Evolutionary conservation across 2,888 invertebrate genomes (phyloP), one percentile per base, ranked within the genome.

Genomic region (Unio delphinus): DNA sequence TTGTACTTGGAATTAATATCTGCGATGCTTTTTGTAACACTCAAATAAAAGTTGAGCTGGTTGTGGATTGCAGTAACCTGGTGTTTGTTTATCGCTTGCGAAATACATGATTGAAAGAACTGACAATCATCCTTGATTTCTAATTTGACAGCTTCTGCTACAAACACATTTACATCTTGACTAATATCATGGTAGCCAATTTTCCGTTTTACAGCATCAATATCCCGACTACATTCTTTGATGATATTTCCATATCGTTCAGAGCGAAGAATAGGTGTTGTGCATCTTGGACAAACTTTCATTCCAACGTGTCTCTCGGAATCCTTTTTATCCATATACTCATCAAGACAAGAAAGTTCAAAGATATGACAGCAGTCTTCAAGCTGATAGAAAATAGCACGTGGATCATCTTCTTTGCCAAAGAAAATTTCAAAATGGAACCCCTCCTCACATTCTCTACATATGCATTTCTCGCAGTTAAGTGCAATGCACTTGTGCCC

Each of bases 401-500:
- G 91, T 3, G 91, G 91, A 8, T 92, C 92, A 88, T 92, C 91
- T 84, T 92, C 92, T 58, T 73, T 80, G 3, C 92, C 92, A 77
- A 92, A 90, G 56, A 92, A 88, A n/a, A 91, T 77, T 58, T 86
- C 84, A 26, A 73, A 78, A 3, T 77, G 73, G 59, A 74, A 81
- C 8, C 87, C 83, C 30, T 82, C 68, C 65, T 92, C 83, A 89
- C 94, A 94, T n/a, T 86, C 64, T 55, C 91, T 88, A 89, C 94
- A 94, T 30, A 94, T 94, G 87, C 94, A 94, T 20, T 91, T 93
- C 87, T 95, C 94, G 20, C 94, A 94, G 90, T 95, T 95, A 62
- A 93, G 91, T 20, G 94, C 94, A 85, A 93, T 91, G 89, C 94
- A 86, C 8, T 56, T 61, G 65, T 86, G 85, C 8, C 69, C 71